Evolutionary conservation across 1,140 invertebrate genomes (phyloP), one percentile per base, ranked within the genome.

Genomic region (Tetramorium simillimum): DNA sequence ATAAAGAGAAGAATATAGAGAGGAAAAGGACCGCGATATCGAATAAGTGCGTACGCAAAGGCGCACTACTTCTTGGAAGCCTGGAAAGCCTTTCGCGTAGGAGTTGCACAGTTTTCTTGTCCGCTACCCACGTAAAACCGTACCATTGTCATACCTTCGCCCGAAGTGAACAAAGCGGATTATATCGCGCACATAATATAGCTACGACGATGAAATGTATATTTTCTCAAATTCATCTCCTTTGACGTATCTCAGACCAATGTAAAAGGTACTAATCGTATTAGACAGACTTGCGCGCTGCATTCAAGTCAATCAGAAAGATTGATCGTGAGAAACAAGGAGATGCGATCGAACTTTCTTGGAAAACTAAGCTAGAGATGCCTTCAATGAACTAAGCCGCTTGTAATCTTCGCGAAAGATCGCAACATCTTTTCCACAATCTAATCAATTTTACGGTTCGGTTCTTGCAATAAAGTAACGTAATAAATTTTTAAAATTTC

Each of bases 61-160:
- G 72, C 63, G 63, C 33, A 33, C 16, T 40, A 28, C 56, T 21
- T 85, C 43, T 72, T 56, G 70, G 75, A 80, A 89, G 88, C 76
- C 33, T 73, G 40, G 46, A 37, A 70, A 85, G 62, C 37, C 53
- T 37, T 5, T 60, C 73, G 77, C 73, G 88, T 89, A 56, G 87
- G 88, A 28, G 85, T 87, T 9, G 40, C 65, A n/a, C 69, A 67
- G n/a, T 89, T 89, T 89, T 88, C 88, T 88, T 12, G 81, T 78
- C 18, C 43, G n/a, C 88, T 77, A 75, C 84, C 87, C 87, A 89
- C 80, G 88, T 89, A 88, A 33, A 33, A 75, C 53, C 43, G 16
- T 51, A 58, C 87, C 58, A 77, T 89, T 88, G 88, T 89, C 88
- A 82, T 88, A 89, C 62, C 49, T 82, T 65, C 82, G 82, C 53